Base-by-base conservation (phyloP, 2,888 invertebrate species). In the Eulithis testata region DNA sequence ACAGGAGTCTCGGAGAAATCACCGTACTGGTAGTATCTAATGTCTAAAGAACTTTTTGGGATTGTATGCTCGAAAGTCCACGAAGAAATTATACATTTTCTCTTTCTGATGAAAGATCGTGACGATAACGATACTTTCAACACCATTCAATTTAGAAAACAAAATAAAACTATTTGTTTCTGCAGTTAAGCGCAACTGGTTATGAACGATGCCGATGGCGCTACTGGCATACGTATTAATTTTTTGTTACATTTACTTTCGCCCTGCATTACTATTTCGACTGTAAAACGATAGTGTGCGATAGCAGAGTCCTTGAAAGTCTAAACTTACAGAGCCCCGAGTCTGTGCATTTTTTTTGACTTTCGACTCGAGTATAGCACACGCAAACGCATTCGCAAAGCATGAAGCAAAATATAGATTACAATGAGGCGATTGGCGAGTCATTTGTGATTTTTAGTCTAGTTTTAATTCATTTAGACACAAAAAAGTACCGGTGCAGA, bases 91-190 rank as follows among this genome's bases (percentile, higher is more conserved):
- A 21, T 21, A 21, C 21, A 80, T 74, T 80, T 78, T 80, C 80
- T 81, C 77, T 71, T 76, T 76, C 77, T 79, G 80, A 81, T 78
- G 73, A 77, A 80, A 79, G 79, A 76, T 81, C 79, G 81, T 81
- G 80, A 81, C 80, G 79, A 68, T 70, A 66, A 79, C 70, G 72
- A 67, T 71, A 71, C 81, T 81, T 81, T 81, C 81, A 75, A 80
- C 81, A 75, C 71, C 69, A 68, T 76, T 73, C 72, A 71, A 75
- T 78, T 73, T 76, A 73, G 57, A 69, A 65, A 76, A 77, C 67
- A 75, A 72, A 75, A 68, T 70, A 70, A 65, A 70, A 70, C 66
- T 62, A 69, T 71, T 67, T 53, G 70, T 68, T 70, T 67, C 65
- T 71, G 69, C 66, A 60, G 67, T 71, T 71, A 66, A 60, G 62